Evolutionary conservation across 2,888 invertebrate species (phyloP).

Genomic region (Agrypnus murinus): DNA sequence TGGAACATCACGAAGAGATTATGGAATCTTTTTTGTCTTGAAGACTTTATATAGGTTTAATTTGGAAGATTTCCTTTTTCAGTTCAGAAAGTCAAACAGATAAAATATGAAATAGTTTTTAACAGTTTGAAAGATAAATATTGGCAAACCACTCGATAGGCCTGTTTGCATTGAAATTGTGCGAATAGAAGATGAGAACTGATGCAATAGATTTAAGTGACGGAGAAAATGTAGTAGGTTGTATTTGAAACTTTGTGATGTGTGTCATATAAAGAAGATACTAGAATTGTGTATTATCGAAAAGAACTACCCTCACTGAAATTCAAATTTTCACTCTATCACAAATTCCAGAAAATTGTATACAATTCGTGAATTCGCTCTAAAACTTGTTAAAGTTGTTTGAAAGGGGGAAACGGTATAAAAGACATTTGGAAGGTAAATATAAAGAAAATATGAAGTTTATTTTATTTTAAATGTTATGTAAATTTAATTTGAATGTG

Average conservation of each 20-base stretch:
- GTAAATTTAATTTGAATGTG: too few relatives aligned
- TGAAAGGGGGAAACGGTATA: not conserved
- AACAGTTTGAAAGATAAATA: not conserved
- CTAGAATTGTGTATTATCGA: not conserved
- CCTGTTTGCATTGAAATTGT: not conserved
- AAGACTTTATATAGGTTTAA: not conserved
- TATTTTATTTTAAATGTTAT: too few relatives aligned
- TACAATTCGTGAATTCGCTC: not conserved
- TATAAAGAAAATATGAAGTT: too few relatives aligned
- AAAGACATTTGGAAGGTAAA: too few relatives aligned
- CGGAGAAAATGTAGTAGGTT: constrained; percentile 15
- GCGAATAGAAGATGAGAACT: not conserved
- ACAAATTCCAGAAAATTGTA: not conserved
- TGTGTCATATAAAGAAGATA: constrained; percentile 2
- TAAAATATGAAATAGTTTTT: too few relatives aligned
- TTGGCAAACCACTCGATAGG: constrained; percentile 10
- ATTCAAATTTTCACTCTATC: constrained; percentile 1
- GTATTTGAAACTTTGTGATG: not conserved
- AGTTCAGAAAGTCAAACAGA: too few relatives aligned
- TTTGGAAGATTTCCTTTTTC: not conserved
- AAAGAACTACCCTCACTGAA: not conserved
- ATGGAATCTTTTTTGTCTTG: not conserved
- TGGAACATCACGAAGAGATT: not conserved
- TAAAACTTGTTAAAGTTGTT: constrained; percentile 6
- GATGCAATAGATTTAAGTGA: not conserved